Base-by-base conservation (phyloP, 2,797 vertebrate species). In the Manis pentadactyla region DNA sequence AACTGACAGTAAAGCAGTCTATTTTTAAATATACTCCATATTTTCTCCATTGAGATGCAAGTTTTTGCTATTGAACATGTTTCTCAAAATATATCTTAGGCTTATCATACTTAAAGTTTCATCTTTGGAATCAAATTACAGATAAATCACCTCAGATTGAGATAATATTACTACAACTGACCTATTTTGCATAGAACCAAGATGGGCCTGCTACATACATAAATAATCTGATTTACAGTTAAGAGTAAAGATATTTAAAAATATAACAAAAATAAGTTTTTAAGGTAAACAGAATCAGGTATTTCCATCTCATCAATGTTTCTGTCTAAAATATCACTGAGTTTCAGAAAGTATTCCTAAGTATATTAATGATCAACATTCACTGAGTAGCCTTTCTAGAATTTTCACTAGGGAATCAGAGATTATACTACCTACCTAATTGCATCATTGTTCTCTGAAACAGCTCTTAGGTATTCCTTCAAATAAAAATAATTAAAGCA, bases 401-500 rank as follows among this genome's bases (percentile, higher is more conserved):
- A 69, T 25, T 53, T 96, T 97, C 89, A 89, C 42, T 5, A 92
- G 14, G 27, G 27, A 27, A 29, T 15, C 8, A 46, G 55, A 29
- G 66, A 46, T 55, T 10, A 8, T 87, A 7, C 5, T 96, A 96
- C 98, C 99, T 98, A 99, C 99, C 99, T 99, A 98, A 99, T 97
- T 93, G 98, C 94, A 21, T 99, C 97, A 21, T 99, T 99, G 96
- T 99, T 99, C 92, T 98, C 95, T 88, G 97, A 97, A 96, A 99
- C 51, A 57, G 98, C 98, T 96, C 98, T 98, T 97, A 99, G 97
- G 87, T 99, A 99, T 27, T 96, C 98, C 98, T 99, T 99, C 93
- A 99, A 98, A 86, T 98, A 99, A 90, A 99, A 99, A 98, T 99
- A 99, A 98, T 99, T 99, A 98, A 99, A 99, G 93, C 99, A 97